Conservation (phyloP, 2,888 invertebrate genomes). For the Agrochola litura region DNA sequence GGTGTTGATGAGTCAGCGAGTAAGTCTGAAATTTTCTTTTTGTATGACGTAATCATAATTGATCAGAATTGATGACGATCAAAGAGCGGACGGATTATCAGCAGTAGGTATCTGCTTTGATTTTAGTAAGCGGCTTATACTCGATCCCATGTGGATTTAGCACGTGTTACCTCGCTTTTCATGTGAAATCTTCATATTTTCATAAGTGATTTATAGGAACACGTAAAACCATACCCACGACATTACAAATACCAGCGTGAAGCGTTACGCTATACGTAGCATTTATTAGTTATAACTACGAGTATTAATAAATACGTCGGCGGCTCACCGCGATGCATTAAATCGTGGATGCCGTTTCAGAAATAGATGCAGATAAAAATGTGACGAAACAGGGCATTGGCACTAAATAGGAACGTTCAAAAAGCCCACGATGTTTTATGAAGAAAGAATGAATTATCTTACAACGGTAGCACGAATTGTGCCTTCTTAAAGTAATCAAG, state of each 20-base stretch:
- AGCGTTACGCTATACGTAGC: not conserved
- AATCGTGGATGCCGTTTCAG: conserved; percentile 40
- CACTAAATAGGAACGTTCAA: not conserved
- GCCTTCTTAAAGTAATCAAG: not conserved
- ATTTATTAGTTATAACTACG: conserved; percentile 37
- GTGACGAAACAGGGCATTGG: not conserved
- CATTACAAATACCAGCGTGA: conserved; percentile 20
- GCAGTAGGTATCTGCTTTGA: conserved; percentile 4
- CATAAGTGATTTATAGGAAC: conserved; percentile 10
- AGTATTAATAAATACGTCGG: conserved; percentile 44
- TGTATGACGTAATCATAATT: not conserved
- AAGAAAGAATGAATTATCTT: not conserved
- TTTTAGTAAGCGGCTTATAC: not conserved
- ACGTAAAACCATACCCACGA: conserved; percentile 20
- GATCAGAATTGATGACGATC: not conserved
- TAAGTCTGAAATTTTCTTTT: not conserved
- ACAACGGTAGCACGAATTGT: not conserved
- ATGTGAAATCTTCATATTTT: not conserved
- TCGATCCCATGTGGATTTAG: not conserved
- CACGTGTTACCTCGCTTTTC: conserved; percentile 9
- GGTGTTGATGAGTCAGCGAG: no score
- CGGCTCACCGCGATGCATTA: conserved; percentile 43
- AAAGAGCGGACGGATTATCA: not conserved
- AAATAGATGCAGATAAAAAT: conserved; percentile 54
- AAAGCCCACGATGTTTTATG: not conserved